Percentiles rank a stretch among this genome's conserved stretches.
Evolutionary conservation across 2,113 vertebrate genomes (phyloP).

Genomic region (Heteronetta atricapilla): DNA sequence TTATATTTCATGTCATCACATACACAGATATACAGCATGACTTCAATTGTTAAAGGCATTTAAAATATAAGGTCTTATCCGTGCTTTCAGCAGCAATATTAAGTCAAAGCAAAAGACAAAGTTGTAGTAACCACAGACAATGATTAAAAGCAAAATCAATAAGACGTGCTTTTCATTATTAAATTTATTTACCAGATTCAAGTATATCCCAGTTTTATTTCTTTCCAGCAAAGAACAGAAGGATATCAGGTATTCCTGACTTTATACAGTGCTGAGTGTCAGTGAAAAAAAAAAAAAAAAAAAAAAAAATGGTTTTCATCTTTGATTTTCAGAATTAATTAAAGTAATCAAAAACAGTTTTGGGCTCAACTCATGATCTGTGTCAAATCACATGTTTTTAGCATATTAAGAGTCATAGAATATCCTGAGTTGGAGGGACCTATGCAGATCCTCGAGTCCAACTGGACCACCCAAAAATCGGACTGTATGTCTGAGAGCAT

Average conservation of each 20-base stretch:
- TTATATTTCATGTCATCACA: neutral
- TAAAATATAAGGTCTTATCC: neutral
- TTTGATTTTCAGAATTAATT: neutral
- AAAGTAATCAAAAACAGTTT: neutral
- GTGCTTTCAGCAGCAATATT: neutral
- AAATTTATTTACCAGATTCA: neutral
- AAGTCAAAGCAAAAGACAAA: neutral
- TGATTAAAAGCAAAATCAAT: neutral
- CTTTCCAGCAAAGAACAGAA: neutral
- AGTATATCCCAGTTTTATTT: neutral
- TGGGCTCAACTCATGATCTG: neutral
- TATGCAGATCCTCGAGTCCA: neutral
- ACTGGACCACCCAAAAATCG: neutral
- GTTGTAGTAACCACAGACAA: neutral
- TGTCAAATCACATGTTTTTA: neutral
- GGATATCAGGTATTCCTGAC: neutral
- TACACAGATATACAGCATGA: neutral
- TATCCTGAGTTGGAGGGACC: neutral
- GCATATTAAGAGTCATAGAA: neutral
- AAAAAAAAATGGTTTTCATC: neutral
- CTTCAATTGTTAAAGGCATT: neutral
- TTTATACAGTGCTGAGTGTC: neutral
- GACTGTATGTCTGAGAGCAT: neutral
- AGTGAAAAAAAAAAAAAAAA: neutral
- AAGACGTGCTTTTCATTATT: neutral